Conservation (phyloP, 2,113 vertebrate species). For the Ailurus styani region DNA sequence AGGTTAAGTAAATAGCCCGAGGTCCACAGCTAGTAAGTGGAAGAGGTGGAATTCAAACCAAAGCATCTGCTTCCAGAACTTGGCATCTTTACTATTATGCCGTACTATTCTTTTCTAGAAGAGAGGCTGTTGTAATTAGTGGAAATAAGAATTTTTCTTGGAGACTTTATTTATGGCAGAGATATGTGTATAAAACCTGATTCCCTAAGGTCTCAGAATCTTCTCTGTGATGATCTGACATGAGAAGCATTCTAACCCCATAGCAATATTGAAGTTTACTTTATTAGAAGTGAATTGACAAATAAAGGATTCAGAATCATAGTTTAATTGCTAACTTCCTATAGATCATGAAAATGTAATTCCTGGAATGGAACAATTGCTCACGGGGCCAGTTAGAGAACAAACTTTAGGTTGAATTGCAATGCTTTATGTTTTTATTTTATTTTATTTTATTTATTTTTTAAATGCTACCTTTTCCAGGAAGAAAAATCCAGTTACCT, state of each 20-base stretch:
- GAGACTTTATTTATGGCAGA: slow-evolving; percentile 13
- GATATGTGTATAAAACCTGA: neutral
- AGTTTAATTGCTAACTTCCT: neutral
- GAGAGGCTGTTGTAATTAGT: neutral
- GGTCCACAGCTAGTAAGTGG: neutral
- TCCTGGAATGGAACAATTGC: neutral
- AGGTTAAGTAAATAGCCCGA: neutral
- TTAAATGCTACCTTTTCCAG: neutral
- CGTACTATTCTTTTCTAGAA: neutral
- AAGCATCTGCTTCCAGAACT: neutral
- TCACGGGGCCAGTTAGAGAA: neutral
- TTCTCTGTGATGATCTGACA: slow-evolving; percentile 2
- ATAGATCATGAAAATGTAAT: neutral
- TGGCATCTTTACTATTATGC: neutral
- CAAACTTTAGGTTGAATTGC: neutral
- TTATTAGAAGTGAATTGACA: neutral
- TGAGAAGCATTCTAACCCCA: neutral
- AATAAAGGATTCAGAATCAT: neutral
- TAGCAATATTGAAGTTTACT: neutral
- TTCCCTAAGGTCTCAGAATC: neutral
- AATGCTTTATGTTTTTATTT: neutral
- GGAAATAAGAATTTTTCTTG: neutral
- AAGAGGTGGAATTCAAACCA: neutral
- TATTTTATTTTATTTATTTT: slow-evolving; percentile 27
- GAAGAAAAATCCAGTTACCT: slow-evolving; percentile 37